phyloP scores from a whole-genome alignment of 2,797 vertebrate species.

The Pangasius mekongensis region DNA sequence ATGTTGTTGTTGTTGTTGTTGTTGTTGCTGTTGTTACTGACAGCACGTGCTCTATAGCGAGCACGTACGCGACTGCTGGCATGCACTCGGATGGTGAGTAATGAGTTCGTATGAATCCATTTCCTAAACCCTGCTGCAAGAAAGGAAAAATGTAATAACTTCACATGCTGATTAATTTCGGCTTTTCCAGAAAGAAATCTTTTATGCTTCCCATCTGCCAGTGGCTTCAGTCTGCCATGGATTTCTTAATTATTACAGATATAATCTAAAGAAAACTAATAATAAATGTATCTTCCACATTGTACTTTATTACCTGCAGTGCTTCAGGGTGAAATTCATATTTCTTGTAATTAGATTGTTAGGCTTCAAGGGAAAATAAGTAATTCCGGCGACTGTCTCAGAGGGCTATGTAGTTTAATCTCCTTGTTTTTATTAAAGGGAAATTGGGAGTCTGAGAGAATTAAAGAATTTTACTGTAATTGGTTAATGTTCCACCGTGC shows the following conservation, averaged over 20 bases:
- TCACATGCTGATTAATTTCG: neutral
- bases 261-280: neutral
- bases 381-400: neutral
- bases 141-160: neutral
- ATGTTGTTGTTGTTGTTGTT: neutral
- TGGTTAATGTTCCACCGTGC: conserved; percentile 38
- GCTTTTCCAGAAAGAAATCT: neutral
- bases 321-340: neutral
- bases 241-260: neutral
- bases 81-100: conserved; percentile 1
- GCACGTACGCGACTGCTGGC: neutral
- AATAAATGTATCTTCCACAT: neutral
- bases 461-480: conserved; percentile 59
- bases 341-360: neutral
- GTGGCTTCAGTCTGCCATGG: neutral
- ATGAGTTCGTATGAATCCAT: neutral
- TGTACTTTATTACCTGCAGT: neutral
- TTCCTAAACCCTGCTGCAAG: neutral
- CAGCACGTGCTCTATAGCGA: neutral
- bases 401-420: neutral
- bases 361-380: neutral
- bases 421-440: conserved; percentile 52
- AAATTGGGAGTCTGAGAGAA: conserved; percentile 60
- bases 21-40: neutral
- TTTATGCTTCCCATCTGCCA: neutral